Evolutionary conservation across 2,888 invertebrate genomes (phyloP), one percentile per base, ranked within the genome.

Genomic region (Apodemia hepburni): DNA sequence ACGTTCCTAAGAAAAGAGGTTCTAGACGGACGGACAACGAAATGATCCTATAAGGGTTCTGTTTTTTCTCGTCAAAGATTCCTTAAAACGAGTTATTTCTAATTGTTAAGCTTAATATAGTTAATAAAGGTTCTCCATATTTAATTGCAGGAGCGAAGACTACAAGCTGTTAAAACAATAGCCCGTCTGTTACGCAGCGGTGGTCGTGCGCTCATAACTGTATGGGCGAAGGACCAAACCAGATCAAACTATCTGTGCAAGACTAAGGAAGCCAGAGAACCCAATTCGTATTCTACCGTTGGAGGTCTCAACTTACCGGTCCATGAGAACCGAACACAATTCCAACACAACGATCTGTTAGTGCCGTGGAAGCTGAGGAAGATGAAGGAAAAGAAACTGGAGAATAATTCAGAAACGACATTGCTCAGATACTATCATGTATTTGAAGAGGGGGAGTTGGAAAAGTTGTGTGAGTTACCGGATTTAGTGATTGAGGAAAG

Each of bases 221-320:
- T 99, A 0, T 99, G 99, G 99, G 98, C 99, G 0, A 96, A 96
- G 81, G 96, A 98, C 78, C 98, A 98, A 84, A 92, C 92, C 2
- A 93, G 89, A 66, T 92, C 95, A 57, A 92, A 85, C 63, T 90
- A 92, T 67, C 73, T 87, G 3, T 73, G 73, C 60, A 77, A 87
- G 73, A 70, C 69, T 42, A 69, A 75, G 47, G 75, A 82, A 64
- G 66, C 62, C 45, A 60, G 60, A 5, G 65, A 65, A 1, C 42
- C 70, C 15, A 65, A 59, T 62, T 70, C 77, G 6, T 71, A 72
- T 49, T 68, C 80, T 0, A 75, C 80, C 0, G 76, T 80, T 0
- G 80, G 71, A 4, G 82, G 84, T 0, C 63, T 91, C 0, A 76
- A 75, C 18, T 84, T 98, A 17, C 97, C 97, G 0, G 93, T 99